Evolutionary conservation across 2,888 invertebrate species (phyloP), one percentile per base, ranked within the genome.

Genomic region (Macaria liturata): DNA sequence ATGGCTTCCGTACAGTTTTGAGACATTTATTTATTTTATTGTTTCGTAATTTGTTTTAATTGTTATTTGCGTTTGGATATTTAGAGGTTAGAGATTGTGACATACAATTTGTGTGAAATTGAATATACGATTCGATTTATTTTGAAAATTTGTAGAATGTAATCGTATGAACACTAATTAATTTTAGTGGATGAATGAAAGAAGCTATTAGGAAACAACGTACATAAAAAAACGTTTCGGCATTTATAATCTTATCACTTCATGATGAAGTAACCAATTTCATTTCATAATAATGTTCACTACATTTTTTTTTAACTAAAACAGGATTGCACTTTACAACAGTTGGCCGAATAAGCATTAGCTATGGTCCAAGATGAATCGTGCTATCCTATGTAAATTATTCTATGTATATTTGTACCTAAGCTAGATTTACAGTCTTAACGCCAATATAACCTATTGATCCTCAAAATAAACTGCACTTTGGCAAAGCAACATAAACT

Each of bases 1-100:
- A 67, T 64, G 49, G 43, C 52, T 48, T 39, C 32, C 51, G 30
- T 47, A 20, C 46, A 40, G 37, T 37, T 57, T 51, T 34, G 4
- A 32, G 57, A 50, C 54, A 8, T 55, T 60, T 52, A 54, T 61
- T 57, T 61, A 61, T 54, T 54, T 61, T 54, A 54, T 61, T 57
- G 51, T 3, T 32, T 9, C 30, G 46, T 54, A 51, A 57, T 51
- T 61, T 45, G 48, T 46, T 51, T 54, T 48, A 48, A 57, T 47
- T 47, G 39, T 37, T 40, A 37, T 53, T 54, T 49, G 46, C 32
- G 43, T 53, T 54, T 49, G 46, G 47, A 39, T 42, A 40, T 4
- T 8, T 55, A 32, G 30, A 31, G 42, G 40, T 49, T 32, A 4
- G 32, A 8, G 20, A 37, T 2, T 37, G 34, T 37, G 34, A 37